Conservation (phyloP, 2,888 invertebrate genomes). For the Drosophila melanosoma region DNA sequence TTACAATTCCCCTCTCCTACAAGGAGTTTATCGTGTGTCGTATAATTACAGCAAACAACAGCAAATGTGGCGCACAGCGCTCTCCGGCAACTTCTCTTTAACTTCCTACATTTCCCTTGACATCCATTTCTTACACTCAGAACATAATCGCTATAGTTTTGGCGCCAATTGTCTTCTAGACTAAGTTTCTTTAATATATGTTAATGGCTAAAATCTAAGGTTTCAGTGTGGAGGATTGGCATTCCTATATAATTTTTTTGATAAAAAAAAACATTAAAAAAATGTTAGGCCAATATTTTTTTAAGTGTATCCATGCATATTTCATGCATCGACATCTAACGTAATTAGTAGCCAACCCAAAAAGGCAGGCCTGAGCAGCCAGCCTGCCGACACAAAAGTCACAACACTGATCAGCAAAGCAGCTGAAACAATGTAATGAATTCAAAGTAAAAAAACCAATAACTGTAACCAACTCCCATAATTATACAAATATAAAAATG, state of each 20-base stretch:
- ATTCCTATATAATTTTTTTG: too few relatives aligned
- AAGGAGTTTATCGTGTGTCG: slow-evolving; percentile 18
- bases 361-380: slow-evolving; percentile 45
- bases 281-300: neutral
- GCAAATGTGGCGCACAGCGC: slow-evolving; percentile 47
- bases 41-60: slow-evolving; percentile 48
- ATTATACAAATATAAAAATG: neutral
- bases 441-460: neutral
- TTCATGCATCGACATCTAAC: slow-evolving; percentile 22
- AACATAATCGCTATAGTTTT: neutral
- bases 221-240: neutral
- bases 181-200: neutral
- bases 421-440: neutral
- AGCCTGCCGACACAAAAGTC: slow-evolving; percentile 48
- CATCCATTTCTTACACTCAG: neutral
- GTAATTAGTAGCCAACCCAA: slow-evolving; percentile 41
- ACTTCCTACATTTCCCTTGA: slow-evolving; percentile 5
- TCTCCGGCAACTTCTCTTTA: slow-evolving; percentile 38
- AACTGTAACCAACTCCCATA: neutral
- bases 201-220: neutral
- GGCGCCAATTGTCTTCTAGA: neutral
- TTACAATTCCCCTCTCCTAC: neutral
- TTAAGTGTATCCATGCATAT: neutral
- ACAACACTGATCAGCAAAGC: slow-evolving; percentile 46
- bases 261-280: neutral